Conservation (phyloP, 2,797 vertebrate species). For the Arnoldichthys spilopterus region DNA sequence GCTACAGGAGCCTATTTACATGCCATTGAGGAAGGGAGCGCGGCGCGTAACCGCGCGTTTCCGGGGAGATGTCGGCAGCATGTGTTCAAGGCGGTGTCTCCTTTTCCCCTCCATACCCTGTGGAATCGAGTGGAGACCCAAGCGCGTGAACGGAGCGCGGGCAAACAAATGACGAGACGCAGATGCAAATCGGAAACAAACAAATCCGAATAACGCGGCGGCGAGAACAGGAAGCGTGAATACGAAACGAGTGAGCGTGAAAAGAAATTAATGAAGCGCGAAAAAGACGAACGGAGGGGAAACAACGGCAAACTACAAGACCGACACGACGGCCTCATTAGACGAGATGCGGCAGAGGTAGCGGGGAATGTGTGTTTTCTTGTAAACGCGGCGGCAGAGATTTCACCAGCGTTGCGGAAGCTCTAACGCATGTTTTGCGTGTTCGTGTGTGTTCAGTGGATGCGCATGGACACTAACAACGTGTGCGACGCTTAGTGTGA, state of each 20-base stretch:
- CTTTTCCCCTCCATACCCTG: neutral
- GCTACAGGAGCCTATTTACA: slow-evolving; percentile 56
- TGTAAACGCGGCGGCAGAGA: neutral
- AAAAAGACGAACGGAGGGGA: neutral
- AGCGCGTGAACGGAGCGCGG: neutral
- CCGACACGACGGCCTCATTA: slow-evolving; percentile 28
- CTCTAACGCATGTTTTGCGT: no score
- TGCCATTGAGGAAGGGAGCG: slow-evolving; percentile 48
- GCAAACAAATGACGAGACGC: neutral
- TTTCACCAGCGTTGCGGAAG: neutral
- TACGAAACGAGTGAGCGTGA: slow-evolving; percentile 36
- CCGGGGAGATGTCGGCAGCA: slow-evolving; percentile 16
- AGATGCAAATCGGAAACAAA: slow-evolving; percentile 34
- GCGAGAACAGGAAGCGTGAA: slow-evolving; percentile 30
- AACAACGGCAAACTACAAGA: slow-evolving; percentile 12
- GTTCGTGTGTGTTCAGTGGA: no score
- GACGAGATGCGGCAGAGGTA: slow-evolving; percentile 2
- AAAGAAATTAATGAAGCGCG: slow-evolving; percentile 34
- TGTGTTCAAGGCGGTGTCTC: slow-evolving; percentile 14
- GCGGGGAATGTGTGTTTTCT: neutral
- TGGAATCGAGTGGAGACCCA: neutral
- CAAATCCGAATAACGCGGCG: slow-evolving; percentile 9
- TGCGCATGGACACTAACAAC: no score
- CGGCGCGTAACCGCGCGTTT: slow-evolving; percentile 27
- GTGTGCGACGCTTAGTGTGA: no score